Evolutionary conservation across 2,113 vertebrate genomes (phyloP).

Genomic region (Ictalurus punctatus): DNA sequence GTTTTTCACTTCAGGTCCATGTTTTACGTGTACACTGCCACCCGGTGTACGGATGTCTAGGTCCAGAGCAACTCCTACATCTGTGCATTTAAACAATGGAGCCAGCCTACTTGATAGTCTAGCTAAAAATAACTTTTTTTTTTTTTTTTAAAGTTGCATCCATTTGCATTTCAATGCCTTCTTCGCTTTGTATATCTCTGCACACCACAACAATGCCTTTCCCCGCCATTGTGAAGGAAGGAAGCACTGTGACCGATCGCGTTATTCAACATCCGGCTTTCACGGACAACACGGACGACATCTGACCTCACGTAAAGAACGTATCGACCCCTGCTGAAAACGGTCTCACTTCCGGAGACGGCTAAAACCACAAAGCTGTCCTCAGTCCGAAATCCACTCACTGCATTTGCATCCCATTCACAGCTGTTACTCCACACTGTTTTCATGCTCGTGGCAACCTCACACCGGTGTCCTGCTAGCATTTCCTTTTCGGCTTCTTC

Average conservation of each 20-base stretch:
- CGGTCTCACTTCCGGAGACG: not conserved
- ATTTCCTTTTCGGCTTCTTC: slow-evolving; percentile 21
- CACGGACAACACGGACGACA: not conserved
- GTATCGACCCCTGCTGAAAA: not conserved
- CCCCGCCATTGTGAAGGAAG: not conserved
- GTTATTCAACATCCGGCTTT: not conserved
- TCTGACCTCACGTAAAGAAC: not conserved
- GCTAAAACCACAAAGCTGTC: not conserved
- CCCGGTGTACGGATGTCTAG: not conserved
- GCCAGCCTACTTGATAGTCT: not conserved
- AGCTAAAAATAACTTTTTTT: not conserved
- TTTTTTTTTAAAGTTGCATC: not conserved
- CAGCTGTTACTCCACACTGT: slow-evolving; percentile 1
- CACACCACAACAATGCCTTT: not conserved
- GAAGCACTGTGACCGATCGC: not conserved
- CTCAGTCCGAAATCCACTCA: not conserved
- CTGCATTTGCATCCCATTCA: not conserved
- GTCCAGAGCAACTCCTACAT: not conserved
- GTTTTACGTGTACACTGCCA: too few relatives aligned
- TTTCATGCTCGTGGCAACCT: slow-evolving; percentile 12
- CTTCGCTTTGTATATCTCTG: not conserved
- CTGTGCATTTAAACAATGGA: not conserved
- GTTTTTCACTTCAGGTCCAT: not conserved
- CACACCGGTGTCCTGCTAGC: slow-evolving; percentile 48
- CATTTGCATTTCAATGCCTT: not conserved